Percentiles rank a stretch among this genome's conserved stretches.
Evolutionary conservation across 2,797 vertebrate genomes (phyloP).

Genomic region (Melanotaenia parkinsoni): DNA sequence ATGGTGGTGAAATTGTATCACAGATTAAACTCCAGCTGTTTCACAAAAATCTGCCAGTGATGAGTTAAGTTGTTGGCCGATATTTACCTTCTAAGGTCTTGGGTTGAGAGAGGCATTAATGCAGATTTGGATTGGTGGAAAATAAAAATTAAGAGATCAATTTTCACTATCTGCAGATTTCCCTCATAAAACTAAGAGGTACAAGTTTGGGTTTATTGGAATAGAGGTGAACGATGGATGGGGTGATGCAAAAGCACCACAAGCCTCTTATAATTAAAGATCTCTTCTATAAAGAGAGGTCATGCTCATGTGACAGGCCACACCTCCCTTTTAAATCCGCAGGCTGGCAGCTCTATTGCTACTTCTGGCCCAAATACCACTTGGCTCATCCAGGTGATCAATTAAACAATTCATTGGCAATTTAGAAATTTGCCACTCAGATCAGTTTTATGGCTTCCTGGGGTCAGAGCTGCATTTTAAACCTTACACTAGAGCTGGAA

Average conservation of each 20-base stretch:
- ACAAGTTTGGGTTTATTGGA: constrained; percentile 69
- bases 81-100: constrained; percentile 40
- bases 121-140: constrained; percentile 64
- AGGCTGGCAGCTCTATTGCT: constrained; percentile 32
- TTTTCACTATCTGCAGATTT: constrained; percentile 57
- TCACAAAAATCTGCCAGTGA: constrained; percentile 36
- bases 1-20: constrained; percentile 55
- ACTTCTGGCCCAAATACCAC: constrained; percentile 42
- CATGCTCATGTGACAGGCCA: constrained; percentile 45
- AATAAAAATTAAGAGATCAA: constrained; percentile 57
- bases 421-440: constrained; percentile 47
- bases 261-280: constrained; percentile 76
- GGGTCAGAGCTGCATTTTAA: constrained; percentile 27
- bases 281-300: constrained; percentile 51
- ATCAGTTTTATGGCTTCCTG: constrained; percentile 59
- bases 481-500: neutral
- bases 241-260: constrained; percentile 52
- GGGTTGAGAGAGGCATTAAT: constrained; percentile 46
- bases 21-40: constrained; percentile 67
- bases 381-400: constrained; percentile 50
- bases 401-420: constrained; percentile 65
- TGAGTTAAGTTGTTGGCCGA: constrained; percentile 34
- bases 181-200: constrained; percentile 55
- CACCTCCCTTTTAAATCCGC: constrained; percentile 46
- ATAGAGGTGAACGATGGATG: constrained; percentile 65